Conservation (phyloP, 2,797 vertebrate species). For the Florisuga fusca region DNA sequence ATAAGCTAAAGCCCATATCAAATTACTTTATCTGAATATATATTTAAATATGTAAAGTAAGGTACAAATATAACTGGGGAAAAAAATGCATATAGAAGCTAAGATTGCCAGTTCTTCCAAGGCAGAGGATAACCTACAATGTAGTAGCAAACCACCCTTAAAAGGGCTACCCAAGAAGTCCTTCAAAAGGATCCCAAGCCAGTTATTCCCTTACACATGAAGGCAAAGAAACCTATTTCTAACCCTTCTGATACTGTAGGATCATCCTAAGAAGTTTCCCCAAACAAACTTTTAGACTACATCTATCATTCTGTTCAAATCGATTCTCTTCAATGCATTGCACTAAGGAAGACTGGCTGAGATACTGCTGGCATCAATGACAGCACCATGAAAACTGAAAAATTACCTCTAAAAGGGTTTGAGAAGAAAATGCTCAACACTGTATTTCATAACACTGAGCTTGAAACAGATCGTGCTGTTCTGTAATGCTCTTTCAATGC, state of each 20-base stretch:
- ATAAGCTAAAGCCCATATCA: background rate
- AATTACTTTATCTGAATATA: background rate
- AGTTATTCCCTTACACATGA: background rate
- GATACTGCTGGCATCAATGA: background rate
- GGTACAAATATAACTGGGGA: background rate
- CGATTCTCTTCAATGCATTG: constrained; percentile 19
- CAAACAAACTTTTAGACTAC: constrained; percentile 18
- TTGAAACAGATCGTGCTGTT: background rate
- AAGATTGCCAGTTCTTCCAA: background rate
- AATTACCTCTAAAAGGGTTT: constrained; percentile 39
- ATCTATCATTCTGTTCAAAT: constrained; percentile 31
- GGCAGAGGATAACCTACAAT: background rate
- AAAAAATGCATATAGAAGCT: background rate
- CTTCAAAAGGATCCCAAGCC: background rate
- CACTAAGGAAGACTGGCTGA: background rate
- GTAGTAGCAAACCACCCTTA: background rate
- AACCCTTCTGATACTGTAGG: background rate
- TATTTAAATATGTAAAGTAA: background rate
- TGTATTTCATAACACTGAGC: constrained; percentile 15
- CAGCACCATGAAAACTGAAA: constrained; percentile 55
- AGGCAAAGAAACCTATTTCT: background rate
- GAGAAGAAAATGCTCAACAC: constrained; percentile 1
- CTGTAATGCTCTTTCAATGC: background rate
- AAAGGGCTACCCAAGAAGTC: background rate
- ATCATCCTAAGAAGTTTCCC: background rate